A percentile compares a stretch with the other conserved stretches of the same genome.
Conservation (phyloP, 2,113 vertebrate species). For the Pagrus major region DNA sequence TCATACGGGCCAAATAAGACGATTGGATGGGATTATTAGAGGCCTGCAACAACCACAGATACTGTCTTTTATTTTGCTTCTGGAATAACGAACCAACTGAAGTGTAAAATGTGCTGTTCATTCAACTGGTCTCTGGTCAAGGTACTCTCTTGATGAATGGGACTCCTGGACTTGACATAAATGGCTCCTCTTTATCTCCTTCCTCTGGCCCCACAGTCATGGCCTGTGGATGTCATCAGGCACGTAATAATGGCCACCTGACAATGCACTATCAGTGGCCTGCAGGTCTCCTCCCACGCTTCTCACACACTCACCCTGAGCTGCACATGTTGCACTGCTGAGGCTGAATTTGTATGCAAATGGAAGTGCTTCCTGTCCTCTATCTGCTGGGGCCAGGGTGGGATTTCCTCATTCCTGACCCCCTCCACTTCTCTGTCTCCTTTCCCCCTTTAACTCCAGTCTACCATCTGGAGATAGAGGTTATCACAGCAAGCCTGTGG, state of each 20-base stretch:
- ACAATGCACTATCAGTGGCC: conserved; percentile 52
- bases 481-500: conserved; percentile 56
- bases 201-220: background rate
- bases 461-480: conserved; percentile 68
- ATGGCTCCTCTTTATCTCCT: conserved; percentile 34
- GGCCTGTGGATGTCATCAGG: conserved; percentile 68
- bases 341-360: conserved; percentile 72
- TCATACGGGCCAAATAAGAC: too few relatives aligned
- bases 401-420: conserved; percentile 81
- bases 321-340: conserved; percentile 42
- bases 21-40: too few relatives aligned
- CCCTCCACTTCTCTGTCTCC: conserved; percentile 58
- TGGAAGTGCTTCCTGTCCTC: conserved; percentile 68
- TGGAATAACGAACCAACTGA: too few relatives aligned
- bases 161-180: conserved; percentile 16
- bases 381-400: conserved; percentile 70
- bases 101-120: background rate
- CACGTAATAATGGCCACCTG: conserved; percentile 62
- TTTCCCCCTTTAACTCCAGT: conserved; percentile 46
- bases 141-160: background rate
- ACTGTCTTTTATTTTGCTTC: too few relatives aligned
- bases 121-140: background rate
- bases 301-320: conserved; percentile 39
- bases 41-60: too few relatives aligned
- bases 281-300: conserved; percentile 61